Evolutionary conservation across 1,140 invertebrate genomes (phyloP).

Genomic region (Hycleus cichorii): DNA sequence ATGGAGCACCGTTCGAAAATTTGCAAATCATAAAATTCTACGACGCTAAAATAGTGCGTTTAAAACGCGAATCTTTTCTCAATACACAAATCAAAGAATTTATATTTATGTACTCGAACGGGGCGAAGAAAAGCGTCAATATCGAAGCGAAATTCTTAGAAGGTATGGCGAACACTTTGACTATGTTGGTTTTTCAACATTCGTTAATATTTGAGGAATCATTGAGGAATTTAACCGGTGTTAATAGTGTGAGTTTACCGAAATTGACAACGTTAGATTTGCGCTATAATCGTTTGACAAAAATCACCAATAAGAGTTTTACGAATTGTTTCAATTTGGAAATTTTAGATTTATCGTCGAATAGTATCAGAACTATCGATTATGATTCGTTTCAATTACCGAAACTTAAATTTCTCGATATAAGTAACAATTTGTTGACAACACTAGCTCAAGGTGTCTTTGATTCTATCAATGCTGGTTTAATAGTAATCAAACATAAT

Average conservation of each 20-base stretch:
- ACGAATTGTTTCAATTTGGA: too few relatives aligned
- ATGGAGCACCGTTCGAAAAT: not conserved
- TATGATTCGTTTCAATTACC: not conserved
- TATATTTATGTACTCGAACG: not conserved
- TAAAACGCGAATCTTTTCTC: not conserved
- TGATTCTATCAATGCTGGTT: not conserved
- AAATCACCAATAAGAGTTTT: too few relatives aligned
- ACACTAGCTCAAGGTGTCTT: conserved; percentile 13
- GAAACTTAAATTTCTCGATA: not conserved
- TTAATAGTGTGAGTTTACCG: not conserved
- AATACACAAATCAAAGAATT: not conserved
- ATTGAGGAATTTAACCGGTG: conserved; percentile 4
- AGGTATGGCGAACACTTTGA: not conserved
- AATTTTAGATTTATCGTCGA: too few relatives aligned
- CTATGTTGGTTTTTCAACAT: not conserved
- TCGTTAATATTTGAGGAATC: not conserved
- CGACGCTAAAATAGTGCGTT: not conserved
- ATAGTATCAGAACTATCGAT: not conserved
- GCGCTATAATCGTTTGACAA: too few relatives aligned
- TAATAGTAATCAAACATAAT: conserved; percentile 4
- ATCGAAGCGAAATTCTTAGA: conserved; percentile 3
- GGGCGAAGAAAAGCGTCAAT: not conserved
- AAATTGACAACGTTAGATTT: not conserved
- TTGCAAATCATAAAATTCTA: conserved; percentile 1
- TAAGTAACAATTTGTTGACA: conserved; percentile 2